A percentile compares a stretch with the other conserved stretches of the same genome.
Conservation (phyloP, 2,888 invertebrate genomes). For the Artemia sinica region DNA sequence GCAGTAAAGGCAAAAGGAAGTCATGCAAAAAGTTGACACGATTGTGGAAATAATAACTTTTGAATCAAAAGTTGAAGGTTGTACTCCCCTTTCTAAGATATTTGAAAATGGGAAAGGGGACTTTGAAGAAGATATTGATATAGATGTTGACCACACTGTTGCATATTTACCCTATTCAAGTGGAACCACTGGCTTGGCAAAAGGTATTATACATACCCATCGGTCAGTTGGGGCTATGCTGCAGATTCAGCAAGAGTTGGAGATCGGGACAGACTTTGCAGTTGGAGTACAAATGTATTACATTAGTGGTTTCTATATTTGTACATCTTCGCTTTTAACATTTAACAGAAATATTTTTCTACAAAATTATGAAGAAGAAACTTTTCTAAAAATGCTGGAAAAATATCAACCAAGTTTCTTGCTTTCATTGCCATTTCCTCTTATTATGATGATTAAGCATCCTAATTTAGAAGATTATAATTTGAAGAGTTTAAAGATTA, state of each 20-base stretch:
- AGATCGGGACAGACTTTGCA: background rate
- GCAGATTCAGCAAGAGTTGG: background rate
- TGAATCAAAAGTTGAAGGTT: background rate
- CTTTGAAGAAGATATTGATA: background rate
- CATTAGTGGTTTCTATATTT: background rate
- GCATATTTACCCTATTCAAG: constrained; percentile 8
- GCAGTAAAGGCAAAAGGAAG: background rate
- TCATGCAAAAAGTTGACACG: background rate
- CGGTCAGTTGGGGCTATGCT: constrained; percentile 1
- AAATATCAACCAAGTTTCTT: background rate
- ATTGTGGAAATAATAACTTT: background rate
- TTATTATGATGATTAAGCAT: background rate
- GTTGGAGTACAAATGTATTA: background rate
- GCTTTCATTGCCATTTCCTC: background rate
- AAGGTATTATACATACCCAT: constrained; percentile 7
- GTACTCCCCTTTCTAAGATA: background rate
- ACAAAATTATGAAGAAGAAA: background rate
- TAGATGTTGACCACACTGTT: constrained; percentile 1
- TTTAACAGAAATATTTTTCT: background rate
- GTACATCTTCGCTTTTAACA: background rate
- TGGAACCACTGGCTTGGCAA: constrained; percentile 1
- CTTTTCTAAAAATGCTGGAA: background rate
- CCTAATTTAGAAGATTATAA: background rate
- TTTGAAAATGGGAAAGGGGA: background rate
- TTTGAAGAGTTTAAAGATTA: background rate